Percentiles rank a stretch among this genome's conserved stretches.
Conservation (phyloP, 2,113 vertebrate genomes). For the Microtus oregoni region DNA sequence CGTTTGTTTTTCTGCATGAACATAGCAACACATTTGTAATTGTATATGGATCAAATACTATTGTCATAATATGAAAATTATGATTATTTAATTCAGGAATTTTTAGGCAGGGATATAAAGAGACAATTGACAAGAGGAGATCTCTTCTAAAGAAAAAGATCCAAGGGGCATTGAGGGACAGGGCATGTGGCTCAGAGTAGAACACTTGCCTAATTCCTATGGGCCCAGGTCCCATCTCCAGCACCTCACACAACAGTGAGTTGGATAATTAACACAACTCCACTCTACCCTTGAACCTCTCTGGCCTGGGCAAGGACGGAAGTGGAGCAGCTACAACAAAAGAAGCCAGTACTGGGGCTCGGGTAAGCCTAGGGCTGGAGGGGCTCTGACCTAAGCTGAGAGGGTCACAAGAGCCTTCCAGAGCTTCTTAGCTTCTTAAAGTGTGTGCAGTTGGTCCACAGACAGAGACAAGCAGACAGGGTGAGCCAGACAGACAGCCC, state of each 20-base stretch:
- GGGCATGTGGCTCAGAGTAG: not conserved
- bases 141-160: not conserved
- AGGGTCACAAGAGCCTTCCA: not conserved
- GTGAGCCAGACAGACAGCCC: not conserved
- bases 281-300: not conserved
- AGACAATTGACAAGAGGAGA: not conserved
- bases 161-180: not conserved
- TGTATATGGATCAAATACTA: not conserved
- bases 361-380: not conserved
- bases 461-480: not conserved
- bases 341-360: accelerated
- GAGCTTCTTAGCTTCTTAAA: not conserved
- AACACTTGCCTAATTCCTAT: not conserved
- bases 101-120: not conserved
- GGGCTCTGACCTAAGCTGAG: not conserved
- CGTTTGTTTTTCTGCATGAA: not conserved
- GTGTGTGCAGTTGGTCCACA: not conserved
- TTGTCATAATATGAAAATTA: not conserved
- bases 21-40: not conserved
- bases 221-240: not conserved
- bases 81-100: not conserved
- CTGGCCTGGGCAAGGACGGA: not conserved
- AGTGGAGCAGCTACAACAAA: not conserved
- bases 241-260: not conserved
- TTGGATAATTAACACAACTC: not conserved